These are phyloP conservation scores for Lota lota DNA, from an alignment of 2,113 vertebrate species.

Conservation along the genomic window DNA sequence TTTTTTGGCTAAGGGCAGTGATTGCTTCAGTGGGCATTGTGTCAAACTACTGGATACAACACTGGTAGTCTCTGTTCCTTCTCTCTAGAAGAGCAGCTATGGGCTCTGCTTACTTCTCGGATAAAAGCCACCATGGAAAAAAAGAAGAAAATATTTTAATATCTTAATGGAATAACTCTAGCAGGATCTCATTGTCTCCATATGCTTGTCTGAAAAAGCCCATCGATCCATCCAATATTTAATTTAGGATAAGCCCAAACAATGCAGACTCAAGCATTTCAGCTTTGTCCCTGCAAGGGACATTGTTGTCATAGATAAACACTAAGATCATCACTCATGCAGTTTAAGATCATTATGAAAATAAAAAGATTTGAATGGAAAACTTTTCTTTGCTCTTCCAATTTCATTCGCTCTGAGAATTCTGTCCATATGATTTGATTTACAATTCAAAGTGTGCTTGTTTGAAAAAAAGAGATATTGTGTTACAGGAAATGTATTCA, in stretches of 20 bases:
- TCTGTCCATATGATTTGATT: too few relatives aligned
- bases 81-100: neutral
- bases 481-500: too few relatives aligned
- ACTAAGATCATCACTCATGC: too few relatives aligned
- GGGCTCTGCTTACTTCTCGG: neutral
- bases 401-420: too few relatives aligned
- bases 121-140: neutral
- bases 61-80: neutral
- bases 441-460: too few relatives aligned
- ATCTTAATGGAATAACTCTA: neutral
- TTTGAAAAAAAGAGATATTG: too few relatives aligned
- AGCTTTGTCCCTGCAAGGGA: neutral
- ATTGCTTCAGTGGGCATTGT: neutral
- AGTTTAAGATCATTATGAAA: too few relatives aligned
- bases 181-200: conserved; percentile 1
- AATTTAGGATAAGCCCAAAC: conserved; percentile 20
- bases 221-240: neutral
- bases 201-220: neutral
- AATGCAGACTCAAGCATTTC: neutral
- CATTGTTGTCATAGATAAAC: neutral
- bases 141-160: neutral
- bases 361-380: too few relatives aligned
- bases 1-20: neutral
- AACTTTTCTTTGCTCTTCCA: too few relatives aligned
- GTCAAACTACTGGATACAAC: neutral